A percentile compares a stretch with the other conserved stretches of the same genome.
Conservation (phyloP, 2,113 vertebrate species). For the Saimiri boliviensis region DNA sequence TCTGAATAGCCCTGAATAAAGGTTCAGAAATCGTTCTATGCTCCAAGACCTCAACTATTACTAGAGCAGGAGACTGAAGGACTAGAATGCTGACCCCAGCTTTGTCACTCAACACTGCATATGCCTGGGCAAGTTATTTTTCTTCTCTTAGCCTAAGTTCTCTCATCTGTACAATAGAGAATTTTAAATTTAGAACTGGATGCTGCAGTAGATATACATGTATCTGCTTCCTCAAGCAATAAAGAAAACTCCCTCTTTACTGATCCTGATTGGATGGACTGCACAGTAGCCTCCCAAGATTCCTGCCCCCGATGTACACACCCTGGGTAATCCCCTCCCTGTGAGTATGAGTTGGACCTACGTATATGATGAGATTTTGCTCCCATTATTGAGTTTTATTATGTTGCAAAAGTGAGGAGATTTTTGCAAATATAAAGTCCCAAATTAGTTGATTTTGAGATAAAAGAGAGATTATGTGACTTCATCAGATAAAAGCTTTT, state of each 20-base stretch:
- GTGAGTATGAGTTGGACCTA: neutral
- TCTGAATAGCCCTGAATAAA: neutral
- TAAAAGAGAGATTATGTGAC: neutral
- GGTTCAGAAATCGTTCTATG: neutral
- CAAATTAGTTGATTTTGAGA: neutral
- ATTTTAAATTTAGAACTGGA: too few relatives aligned
- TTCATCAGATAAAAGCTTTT: neutral
- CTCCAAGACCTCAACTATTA: neutral
- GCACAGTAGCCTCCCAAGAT: neutral
- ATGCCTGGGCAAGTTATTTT: neutral
- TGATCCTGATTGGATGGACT: too few relatives aligned
- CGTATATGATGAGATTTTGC: neutral
- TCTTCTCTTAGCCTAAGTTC: neutral
- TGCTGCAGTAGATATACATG: neutral
- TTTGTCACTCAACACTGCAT: neutral
- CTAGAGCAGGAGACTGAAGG: neutral
- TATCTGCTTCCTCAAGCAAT: too few relatives aligned
- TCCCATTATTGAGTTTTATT: neutral
- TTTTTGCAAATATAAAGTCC: neutral
- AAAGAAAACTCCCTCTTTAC: too few relatives aligned
- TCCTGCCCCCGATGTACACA: rapidly evolving
- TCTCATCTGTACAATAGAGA: neutral
- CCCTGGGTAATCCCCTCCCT: neutral
- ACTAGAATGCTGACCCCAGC: neutral
- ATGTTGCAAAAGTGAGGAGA: neutral